phyloP scores from a whole-genome alignment of 2,113 vertebrate genomes.

The Pelecanoides urinatrix region DNA sequence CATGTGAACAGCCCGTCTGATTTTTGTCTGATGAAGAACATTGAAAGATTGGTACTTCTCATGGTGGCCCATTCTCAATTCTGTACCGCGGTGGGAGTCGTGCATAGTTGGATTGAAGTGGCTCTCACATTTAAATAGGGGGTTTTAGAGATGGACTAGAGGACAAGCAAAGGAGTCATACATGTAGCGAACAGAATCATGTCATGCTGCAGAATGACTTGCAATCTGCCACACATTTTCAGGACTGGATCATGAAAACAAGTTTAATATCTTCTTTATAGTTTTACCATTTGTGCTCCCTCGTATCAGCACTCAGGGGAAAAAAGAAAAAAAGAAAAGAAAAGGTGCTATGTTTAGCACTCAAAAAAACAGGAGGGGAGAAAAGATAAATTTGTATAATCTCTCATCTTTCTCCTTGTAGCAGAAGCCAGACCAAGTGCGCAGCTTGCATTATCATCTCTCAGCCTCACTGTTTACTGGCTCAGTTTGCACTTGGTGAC shows the following conservation, averaged over 20 bases:
- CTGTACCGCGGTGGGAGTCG: accelerated
- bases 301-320: accelerated
- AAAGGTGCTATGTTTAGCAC: background rate
- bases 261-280: background rate
- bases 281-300: background rate
- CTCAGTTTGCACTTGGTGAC: background rate
- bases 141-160: background rate
- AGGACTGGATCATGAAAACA: background rate
- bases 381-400: background rate
- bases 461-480: background rate
- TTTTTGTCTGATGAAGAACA: background rate
- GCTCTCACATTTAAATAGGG: background rate
- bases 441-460: background rate
- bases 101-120: background rate
- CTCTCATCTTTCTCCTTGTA: background rate
- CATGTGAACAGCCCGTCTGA: background rate
- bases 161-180: background rate
- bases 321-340: accelerated
- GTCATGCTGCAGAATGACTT: background rate
- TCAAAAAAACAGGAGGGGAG: background rate
- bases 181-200: background rate
- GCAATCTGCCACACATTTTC: background rate
- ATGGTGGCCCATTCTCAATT: accelerated
- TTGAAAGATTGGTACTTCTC: background rate
- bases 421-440: background rate